Evolutionary conservation across 2,797 vertebrate genomes (phyloP), one percentile per base, ranked within the genome.

Genomic region (Sylvilagus floridanus): DNA sequence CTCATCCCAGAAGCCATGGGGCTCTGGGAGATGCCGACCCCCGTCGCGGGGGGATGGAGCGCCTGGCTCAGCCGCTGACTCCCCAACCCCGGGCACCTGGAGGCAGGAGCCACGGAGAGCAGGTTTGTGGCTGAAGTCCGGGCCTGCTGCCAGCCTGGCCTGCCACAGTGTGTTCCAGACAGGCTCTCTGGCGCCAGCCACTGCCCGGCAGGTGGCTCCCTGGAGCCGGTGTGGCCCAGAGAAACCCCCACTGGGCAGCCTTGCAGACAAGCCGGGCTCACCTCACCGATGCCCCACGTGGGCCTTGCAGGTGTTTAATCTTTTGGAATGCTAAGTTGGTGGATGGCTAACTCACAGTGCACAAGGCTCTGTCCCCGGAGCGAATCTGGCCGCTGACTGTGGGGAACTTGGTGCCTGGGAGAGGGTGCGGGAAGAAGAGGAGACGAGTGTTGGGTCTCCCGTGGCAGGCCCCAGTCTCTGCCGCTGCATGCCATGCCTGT

Each of bases 401-500:
- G 0, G 1, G 57, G 26, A 50, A 37, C 78, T 84, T 24, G 7
- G 12, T 63, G 42, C 73, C 50, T 2, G 30, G 35, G 32, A 63
- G 42, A 7, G 30, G 14, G 50, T 3, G 4, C 21, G 19, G n/a
- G 8, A 63, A 17, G 47, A 71, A 77, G 21, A n/a, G 8, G 4
- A 60, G 21, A 42, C 5, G 1, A 24, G 52, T 4, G 42, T 17
- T 4, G 52, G 7, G 21, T 63, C 32, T 32, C n/a, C 37, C 35
- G 28, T 85, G 30, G 75, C 62, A 54, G 62, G 24, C 42, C 13
- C 83, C 11, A 4, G 11, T 30, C 60, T 3, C 52, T 16, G 6
- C 57, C 1, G 0, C 6, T 26, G 47, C 19, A 6, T 4, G n/a
- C 0, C 0, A 0, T 7, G 10, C 4, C 54, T 52, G 10, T 52